A percentile compares a stretch with the other conserved stretches of the same genome.
Evolutionary conservation across 2,113 vertebrate genomes (phyloP).

Genomic region (cattle (Bos taurus)): DNA sequence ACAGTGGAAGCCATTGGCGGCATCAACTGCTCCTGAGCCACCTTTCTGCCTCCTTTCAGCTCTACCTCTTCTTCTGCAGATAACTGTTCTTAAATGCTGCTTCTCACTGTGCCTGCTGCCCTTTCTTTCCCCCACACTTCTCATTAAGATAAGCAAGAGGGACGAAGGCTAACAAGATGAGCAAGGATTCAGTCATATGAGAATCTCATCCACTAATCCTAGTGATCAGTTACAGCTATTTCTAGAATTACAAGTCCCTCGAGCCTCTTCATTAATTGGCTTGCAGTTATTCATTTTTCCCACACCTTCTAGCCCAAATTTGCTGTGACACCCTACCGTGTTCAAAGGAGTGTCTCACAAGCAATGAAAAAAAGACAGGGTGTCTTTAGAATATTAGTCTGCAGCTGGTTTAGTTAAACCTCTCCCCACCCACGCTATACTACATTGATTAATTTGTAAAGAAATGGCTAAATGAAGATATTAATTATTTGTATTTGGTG

Average conservation of each 20-base stretch:
- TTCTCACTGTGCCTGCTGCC: background rate
- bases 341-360: background rate
- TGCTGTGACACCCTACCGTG: background rate
- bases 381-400: background rate
- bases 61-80: background rate
- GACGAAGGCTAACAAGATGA: background rate
- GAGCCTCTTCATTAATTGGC: background rate
- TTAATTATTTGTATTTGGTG: constrained; percentile 46
- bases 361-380: background rate
- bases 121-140: background rate
- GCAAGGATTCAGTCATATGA: background rate
- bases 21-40: fast-evolving
- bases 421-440: background rate
- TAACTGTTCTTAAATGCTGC: background rate
- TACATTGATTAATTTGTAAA: constrained; percentile 49
- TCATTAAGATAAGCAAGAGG: background rate
- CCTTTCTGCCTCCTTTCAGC: no score
- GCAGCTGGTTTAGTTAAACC: background rate
- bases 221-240: background rate
- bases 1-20: background rate
- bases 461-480: constrained; percentile 56
- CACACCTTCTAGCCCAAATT: background rate
- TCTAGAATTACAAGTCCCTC: background rate
- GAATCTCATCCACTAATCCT: background rate
- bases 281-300: background rate